Base-by-base conservation (phyloP, 2,797 vertebrate genomes). In the Pyrocephalus nanus region DNA sequence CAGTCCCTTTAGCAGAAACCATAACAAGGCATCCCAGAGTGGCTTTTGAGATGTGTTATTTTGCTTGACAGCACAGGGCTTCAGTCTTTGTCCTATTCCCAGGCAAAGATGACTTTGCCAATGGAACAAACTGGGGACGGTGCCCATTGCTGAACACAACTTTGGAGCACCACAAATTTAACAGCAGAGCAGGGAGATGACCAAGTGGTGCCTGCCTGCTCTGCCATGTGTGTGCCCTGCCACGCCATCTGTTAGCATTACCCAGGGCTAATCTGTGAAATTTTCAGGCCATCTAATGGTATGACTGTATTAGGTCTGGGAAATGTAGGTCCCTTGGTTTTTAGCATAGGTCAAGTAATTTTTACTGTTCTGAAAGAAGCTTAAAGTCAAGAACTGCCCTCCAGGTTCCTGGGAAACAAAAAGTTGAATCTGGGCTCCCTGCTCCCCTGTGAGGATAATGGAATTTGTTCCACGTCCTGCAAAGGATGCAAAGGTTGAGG, bases 191-290 rank as follows among this genome's bases (percentile, higher is more conserved):
- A 47, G 88, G 32, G 60, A 75, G 83, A 92, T 86, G 83, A 79
- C 77, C 88, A 87, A 95, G 84, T 57, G 53, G 25, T 76, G 55
- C 76, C 66, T 88, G 73, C n/a, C 54, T 66, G 73, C 82, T 88
- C 26, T 86, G 79, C 91, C 90, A 66, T 91, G 76, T 84, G 87
- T 55, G 53, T 78, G 43, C 47, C 55, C 66, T 92, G 58, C 73
- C 30, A 4, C 50, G 48, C 95, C 95, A 94, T 88, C 89, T 94
- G 92, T 85, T 87, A 95, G 40, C 30, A 29, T 80, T 71, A 73
- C 86, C 60, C 29, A 47, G 54, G 74, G 93, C 88, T 86, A 84
- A 86, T 88, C 79, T 78, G 25, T 80, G 81, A 71, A 9, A 21
- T 85, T 93, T 91, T 96, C 45, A 71, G 83, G 80, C 60, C 64